phyloP scores from a whole-genome alignment of 2,113 vertebrate species.

The Nyctibius bracteatus region DNA sequence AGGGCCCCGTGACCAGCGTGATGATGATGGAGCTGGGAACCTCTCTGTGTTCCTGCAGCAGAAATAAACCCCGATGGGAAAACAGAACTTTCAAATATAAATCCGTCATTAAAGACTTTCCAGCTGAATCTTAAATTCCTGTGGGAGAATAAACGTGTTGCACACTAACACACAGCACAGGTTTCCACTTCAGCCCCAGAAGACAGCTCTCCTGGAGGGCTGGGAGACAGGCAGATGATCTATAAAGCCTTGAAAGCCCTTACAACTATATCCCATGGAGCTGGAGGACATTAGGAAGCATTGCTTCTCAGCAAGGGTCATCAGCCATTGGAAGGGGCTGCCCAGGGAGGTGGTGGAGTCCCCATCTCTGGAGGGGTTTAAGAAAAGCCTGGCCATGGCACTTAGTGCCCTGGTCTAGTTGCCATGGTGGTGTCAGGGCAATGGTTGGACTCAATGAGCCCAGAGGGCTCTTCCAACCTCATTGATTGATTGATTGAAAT shows the following conservation, averaged over 20 bases:
- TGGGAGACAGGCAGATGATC: background rate
- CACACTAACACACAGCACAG: background rate
- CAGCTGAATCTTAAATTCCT: background rate
- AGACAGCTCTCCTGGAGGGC: background rate
- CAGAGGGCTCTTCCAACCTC: too few species aligned
- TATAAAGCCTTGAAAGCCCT: background rate
- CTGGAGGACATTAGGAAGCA: too few species aligned
- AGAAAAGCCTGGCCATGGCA: too few species aligned
- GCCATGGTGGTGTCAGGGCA: too few species aligned
- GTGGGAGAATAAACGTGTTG: background rate
- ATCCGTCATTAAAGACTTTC: background rate
- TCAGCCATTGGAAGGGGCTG: too few species aligned
- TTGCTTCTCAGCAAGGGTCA: too few species aligned
- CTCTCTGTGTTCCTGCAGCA: background rate
- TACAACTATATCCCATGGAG: background rate
- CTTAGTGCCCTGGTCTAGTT: too few species aligned
- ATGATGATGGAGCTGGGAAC: background rate
- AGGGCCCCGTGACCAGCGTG: rapidly evolving
- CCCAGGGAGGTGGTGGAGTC: too few species aligned
- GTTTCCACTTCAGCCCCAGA: background rate
- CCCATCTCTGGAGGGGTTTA: too few species aligned
- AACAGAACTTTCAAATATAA: background rate
- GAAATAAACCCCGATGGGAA: background rate
- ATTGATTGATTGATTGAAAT: too few species aligned
- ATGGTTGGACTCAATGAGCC: too few species aligned